These are phyloP conservation scores for Drymodes brunneopygia DNA, from an alignment of 2,113 vertebrate genomes.

Conservation along the genomic window DNA sequence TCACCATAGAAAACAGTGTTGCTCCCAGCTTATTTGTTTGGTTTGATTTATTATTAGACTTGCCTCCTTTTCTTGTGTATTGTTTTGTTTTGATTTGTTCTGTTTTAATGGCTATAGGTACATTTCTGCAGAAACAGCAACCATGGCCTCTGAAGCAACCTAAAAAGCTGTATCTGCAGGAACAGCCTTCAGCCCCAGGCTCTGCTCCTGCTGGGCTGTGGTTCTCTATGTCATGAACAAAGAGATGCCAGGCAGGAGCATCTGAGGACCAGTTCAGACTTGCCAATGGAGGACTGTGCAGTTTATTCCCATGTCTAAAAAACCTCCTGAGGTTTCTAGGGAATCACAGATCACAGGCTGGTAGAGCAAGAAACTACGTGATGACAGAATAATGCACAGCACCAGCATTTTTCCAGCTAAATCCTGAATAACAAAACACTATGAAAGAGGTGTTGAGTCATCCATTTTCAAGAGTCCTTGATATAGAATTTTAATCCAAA, in stretches of 20 bases:
- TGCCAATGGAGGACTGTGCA: neutral
- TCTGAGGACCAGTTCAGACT: neutral
- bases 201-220: neutral
- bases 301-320: neutral
- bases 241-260: neutral
- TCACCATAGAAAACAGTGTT: neutral
- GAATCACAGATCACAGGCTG: neutral
- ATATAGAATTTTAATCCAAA: neutral
- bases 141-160: neutral
- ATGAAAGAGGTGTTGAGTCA: neutral
- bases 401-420: neutral
- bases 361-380: neutral
- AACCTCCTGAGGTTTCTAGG: neutral
- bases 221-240: neutral
- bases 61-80: neutral
- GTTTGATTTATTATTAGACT: neutral
- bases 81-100: neutral
- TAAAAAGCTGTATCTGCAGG: neutral
- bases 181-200: neutral
- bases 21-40: neutral
- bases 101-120: neutral
- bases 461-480: neutral
- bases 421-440: neutral
- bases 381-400: neutral
- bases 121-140: neutral